Percentiles rank a stretch among this genome's conserved stretches.
Evolutionary conservation across 2,113 vertebrate species (phyloP).

Genomic region (Phalacrocorax carbo): DNA sequence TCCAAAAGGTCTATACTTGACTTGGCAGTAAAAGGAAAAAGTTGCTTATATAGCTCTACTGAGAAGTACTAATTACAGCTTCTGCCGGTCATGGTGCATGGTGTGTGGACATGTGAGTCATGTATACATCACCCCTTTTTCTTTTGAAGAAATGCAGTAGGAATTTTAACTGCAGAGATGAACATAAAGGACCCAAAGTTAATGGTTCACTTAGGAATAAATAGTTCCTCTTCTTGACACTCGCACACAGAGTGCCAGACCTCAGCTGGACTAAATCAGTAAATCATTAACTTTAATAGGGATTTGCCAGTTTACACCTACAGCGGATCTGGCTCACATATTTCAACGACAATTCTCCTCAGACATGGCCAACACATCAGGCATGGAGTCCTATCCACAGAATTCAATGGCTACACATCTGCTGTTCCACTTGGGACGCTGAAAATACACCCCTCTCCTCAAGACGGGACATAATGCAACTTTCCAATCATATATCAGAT

Average conservation of each 20-base stretch:
- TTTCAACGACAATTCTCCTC: conserved; percentile 5
- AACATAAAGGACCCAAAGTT: conserved; percentile 41
- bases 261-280: conserved; percentile 44
- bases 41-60: not conserved
- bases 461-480: not conserved
- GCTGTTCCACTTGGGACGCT: not conserved
- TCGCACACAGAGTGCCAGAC: conserved; percentile 11
- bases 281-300: conserved; percentile 53
- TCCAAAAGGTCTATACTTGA: not conserved
- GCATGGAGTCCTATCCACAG: not conserved
- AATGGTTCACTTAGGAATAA: conserved; percentile 63
- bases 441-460: not conserved
- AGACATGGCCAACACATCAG: not conserved
- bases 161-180: conserved; percentile 45
- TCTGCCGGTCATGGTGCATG: not conserved
- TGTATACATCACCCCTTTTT: not conserved
- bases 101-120: conserved; percentile 1
- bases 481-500: conserved; percentile 33
- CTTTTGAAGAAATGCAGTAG: conserved; percentile 27
- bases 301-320: conserved; percentile 59
- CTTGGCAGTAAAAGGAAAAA: not conserved
- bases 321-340: conserved; percentile 22
- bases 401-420: not conserved
- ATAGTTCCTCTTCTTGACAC: conserved; percentile 64
- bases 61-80: conserved; percentile 23